Percentiles rank a stretch among this genome's conserved stretches.
Evolutionary conservation across 2,797 vertebrate species (phyloP).

Genomic region (Tangara arthus): DNA sequence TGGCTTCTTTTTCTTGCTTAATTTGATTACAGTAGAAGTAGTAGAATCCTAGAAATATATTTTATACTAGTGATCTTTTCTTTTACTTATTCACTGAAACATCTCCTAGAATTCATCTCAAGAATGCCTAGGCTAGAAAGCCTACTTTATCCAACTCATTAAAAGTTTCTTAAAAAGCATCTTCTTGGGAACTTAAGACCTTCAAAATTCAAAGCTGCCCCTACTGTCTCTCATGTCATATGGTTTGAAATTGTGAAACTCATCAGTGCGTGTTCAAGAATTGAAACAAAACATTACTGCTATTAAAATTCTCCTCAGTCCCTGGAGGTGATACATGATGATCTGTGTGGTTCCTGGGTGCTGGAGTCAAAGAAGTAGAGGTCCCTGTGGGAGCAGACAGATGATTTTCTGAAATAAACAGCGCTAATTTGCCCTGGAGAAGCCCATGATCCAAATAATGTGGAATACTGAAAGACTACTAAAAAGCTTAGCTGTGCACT

Average conservation of each 20-base stretch:
- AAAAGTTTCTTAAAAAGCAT: constrained; percentile 20
- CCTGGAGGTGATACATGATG: constrained; percentile 34
- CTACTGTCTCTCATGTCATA: constrained; percentile 32
- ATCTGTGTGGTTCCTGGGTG: not conserved
- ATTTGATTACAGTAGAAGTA: not conserved
- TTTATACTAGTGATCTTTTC: not conserved
- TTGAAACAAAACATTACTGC: constrained; percentile 27
- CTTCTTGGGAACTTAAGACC: constrained; percentile 47
- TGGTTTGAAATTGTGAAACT: constrained; percentile 56
- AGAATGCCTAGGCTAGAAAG: not conserved
- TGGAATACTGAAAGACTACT: not conserved
- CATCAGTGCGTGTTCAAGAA: constrained; percentile 46
- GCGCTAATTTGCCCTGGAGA: not conserved
- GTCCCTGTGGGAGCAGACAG: not conserved
- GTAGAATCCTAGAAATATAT: not conserved
- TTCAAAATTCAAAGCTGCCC: constrained; percentile 43
- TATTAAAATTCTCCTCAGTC: constrained; percentile 62
- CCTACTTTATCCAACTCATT: constrained; percentile 49
- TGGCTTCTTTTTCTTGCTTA: not conserved
- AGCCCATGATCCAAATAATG: not conserved
- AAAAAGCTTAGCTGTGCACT: not conserved
- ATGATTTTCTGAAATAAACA: constrained; percentile 30
- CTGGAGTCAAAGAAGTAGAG: not conserved
- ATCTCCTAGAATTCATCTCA: not conserved
- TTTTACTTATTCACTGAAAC: not conserved